These are phyloP conservation scores for Sciurus carolinensis DNA, from an alignment of 2,797 vertebrate genomes.

Conservation along the genomic window DNA sequence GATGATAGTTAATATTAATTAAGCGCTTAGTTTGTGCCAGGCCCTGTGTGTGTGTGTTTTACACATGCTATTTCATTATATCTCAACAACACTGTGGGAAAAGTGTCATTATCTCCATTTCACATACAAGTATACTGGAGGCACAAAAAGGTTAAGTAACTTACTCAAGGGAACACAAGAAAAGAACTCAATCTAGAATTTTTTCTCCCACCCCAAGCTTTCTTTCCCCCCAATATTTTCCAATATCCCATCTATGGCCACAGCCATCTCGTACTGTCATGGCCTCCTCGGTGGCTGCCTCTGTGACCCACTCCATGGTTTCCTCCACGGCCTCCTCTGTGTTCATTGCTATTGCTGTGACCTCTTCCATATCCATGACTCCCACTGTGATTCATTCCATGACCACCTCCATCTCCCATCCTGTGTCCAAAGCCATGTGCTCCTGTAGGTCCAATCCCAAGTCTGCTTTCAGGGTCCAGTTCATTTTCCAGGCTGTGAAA, in stretches of 20 bases:
- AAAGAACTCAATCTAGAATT: not conserved
- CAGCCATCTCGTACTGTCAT: not conserved
- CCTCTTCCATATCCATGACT: not conserved
- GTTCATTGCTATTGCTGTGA: not conserved
- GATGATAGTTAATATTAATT: too few relatives aligned
- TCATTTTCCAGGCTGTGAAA: not conserved
- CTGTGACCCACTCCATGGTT: not conserved
- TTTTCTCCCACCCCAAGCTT: not conserved
- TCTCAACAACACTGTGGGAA: not conserved
- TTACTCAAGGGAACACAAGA: not conserved
- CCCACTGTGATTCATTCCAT: not conserved
- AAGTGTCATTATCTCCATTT: not conserved
- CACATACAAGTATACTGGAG: not conserved
- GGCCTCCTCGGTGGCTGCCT: not conserved
- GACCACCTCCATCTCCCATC: not conserved
- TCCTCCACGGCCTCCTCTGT: not conserved
- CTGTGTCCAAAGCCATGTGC: not conserved
- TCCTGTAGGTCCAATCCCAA: not conserved
- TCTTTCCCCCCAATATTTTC: not conserved
- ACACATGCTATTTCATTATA: not conserved
- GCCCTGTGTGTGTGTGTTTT: not conserved
- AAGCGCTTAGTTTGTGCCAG: too few relatives aligned
- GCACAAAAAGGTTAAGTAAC: not conserved
- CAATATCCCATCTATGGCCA: not conserved
- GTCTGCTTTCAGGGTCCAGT: not conserved